Evolutionary conservation across 2,797 vertebrate genomes (phyloP).

Genomic region (Phoebastria nigripes): DNA sequence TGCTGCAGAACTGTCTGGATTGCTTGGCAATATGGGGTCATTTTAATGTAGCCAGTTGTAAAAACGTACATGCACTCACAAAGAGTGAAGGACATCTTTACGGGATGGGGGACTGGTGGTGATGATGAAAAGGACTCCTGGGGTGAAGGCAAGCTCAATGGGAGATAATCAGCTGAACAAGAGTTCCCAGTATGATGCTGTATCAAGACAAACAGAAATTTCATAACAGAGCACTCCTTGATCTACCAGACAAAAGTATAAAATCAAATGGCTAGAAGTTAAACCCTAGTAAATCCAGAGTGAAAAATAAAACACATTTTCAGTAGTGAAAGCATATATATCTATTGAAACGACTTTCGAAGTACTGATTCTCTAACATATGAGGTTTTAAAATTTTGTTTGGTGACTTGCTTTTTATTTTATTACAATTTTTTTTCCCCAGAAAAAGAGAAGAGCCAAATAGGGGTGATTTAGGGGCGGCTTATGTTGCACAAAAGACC

Average conservation of each 20-base stretch:
- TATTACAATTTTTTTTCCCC: not conserved
- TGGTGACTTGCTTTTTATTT: not conserved
- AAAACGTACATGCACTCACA: not conserved
- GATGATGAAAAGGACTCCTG: not conserved
- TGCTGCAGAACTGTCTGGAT: not conserved
- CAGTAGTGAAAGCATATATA: not conserved
- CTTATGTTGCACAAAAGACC: not conserved
- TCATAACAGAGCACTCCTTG: not conserved
- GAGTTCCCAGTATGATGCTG: not conserved
- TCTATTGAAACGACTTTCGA: not conserved
- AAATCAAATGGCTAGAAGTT: not conserved
- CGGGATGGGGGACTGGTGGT: not conserved
- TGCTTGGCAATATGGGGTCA: not conserved
- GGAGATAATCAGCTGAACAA: slow-evolving; percentile 21
- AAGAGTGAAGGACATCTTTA: not conserved
- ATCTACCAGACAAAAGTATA: not conserved
- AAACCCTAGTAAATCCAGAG: not conserved
- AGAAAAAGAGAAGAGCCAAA: not conserved
- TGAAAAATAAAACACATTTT: not conserved
- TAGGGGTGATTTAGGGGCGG: accelerated
- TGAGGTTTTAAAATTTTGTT: not conserved
- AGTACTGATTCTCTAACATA: not conserved
- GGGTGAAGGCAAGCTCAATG: not conserved
- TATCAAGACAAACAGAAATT: not conserved
- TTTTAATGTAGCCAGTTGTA: not conserved